Conservation (phyloP, 2,888 invertebrate species). For the Troides aeacus region DNA sequence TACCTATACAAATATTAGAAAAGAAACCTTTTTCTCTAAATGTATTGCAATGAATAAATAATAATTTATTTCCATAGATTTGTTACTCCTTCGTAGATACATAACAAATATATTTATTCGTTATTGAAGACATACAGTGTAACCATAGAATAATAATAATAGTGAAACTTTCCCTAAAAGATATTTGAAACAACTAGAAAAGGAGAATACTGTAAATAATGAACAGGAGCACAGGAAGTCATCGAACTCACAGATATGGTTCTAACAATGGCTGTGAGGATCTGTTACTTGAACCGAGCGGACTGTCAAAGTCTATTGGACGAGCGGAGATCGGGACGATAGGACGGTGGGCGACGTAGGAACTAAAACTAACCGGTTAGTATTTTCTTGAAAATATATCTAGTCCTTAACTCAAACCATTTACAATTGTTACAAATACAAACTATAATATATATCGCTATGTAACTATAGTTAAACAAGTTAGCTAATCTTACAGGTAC, state of each 20-base stretch:
- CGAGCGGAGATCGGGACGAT: constrained; percentile 66
- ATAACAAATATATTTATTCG: neutral
- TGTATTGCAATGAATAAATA: too few species aligned
- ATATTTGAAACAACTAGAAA: neutral
- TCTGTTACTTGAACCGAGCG: constrained; percentile 66
- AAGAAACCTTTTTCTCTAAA: too few species aligned
- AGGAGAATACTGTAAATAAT: constrained; percentile 22
- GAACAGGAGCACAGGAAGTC: constrained; percentile 31
- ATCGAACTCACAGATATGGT: constrained; percentile 47
- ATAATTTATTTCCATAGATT: too few species aligned
- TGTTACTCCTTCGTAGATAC: neutral
- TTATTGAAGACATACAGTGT: neutral
- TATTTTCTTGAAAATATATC: constrained; percentile 18
- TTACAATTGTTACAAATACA: neutral
- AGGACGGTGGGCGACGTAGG: constrained; percentile 67
- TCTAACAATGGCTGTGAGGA: constrained; percentile 62
- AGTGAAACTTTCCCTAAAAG: neutral
- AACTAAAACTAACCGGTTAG: constrained; percentile 32
- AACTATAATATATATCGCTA: neutral
- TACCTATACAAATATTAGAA: too few species aligned
- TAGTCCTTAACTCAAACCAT: neutral
- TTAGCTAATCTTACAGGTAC: neutral
- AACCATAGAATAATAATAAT: neutral
- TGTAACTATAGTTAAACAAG: too few species aligned
- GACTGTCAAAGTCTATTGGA: constrained; percentile 67